Evolutionary conservation across 2,113 vertebrate species (phyloP).

Genomic region (Gnathonemus longibarbis): DNA sequence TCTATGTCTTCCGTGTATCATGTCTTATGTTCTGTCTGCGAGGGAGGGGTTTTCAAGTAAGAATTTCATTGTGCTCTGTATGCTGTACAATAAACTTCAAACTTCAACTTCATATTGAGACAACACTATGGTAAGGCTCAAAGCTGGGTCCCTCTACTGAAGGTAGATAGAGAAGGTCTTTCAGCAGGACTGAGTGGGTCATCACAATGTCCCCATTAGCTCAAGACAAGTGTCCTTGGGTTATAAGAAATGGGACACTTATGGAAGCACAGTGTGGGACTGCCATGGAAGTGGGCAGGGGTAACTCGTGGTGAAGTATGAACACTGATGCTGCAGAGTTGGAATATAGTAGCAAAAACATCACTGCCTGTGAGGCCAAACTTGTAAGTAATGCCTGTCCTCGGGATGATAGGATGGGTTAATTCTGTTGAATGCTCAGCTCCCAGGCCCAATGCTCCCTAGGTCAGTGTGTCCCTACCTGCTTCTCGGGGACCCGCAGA

Average conservation of each 20-base stretch:
- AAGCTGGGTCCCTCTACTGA: background rate
- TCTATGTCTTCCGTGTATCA: too few relatives aligned
- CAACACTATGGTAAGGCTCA: background rate
- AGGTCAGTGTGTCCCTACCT: background rate
- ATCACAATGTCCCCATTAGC: background rate
- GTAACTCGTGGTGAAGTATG: background rate
- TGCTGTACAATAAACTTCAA: too few relatives aligned
- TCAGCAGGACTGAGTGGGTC: background rate
- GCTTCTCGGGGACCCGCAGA: background rate
- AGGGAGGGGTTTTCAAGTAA: too few relatives aligned
- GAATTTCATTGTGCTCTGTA: too few relatives aligned
- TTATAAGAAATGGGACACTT: background rate
- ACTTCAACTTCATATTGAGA: background rate
- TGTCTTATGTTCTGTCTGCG: too few relatives aligned
- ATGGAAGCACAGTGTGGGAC: background rate
- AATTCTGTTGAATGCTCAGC: background rate
- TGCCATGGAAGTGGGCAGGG: background rate
- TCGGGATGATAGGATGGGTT: background rate
- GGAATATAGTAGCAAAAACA: background rate
- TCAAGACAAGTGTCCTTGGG: background rate
- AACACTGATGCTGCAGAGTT: background rate
- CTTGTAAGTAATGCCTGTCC: background rate
- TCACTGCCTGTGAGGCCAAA: background rate
- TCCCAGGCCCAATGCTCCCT: background rate
- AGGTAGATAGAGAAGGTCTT: background rate